phyloP scores from a whole-genome alignment of 2,113 vertebrate genomes.

The Syrrhaptes paradoxus region DNA sequence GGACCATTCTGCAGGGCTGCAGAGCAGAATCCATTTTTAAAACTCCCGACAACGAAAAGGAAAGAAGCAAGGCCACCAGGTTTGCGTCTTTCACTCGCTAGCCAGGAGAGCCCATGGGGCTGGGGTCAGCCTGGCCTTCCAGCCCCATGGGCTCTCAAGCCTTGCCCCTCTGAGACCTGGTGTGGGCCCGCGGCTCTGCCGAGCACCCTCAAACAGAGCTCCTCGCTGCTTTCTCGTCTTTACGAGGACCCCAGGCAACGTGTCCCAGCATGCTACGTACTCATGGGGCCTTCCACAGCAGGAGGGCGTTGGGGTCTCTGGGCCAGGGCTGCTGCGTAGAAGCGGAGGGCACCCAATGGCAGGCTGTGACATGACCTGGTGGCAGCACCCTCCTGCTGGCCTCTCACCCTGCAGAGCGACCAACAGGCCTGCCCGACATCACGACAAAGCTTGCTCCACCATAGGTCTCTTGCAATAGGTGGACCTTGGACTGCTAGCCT shows the following conservation, averaged over 20 bases:
- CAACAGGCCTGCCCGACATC: conserved; percentile 1
- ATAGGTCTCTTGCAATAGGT: fast-evolving
- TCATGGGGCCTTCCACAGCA: conserved; percentile 42
- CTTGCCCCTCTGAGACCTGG: conserved; percentile 45
- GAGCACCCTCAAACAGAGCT: neutral
- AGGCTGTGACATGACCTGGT: conserved; percentile 15
- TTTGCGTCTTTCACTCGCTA: neutral
- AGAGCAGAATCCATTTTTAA: conserved; percentile 74
- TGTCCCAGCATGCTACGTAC: conserved; percentile 45
- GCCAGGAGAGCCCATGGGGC: conserved; percentile 32
- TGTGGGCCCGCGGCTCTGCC: neutral
- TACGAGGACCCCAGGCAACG: conserved; percentile 46
- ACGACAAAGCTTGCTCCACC: conserved; percentile 22
- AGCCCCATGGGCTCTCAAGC: conserved; percentile 55
- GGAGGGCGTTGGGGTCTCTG: conserved; percentile 43
- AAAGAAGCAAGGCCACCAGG: conserved; percentile 66
- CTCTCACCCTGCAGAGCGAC: neutral
- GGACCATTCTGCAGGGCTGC: conserved; percentile 73
- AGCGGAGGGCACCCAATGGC: conserved; percentile 10
- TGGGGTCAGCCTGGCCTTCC: conserved; percentile 58
- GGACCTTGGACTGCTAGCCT: neutral
- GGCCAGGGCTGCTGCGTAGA: conserved; percentile 20
- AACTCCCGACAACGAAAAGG: conserved; percentile 65
- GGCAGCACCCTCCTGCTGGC: neutral
- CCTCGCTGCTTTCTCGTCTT: conserved; percentile 41